Conservation (phyloP, 2,797 vertebrate genomes). For the Anabas testudineus region DNA sequence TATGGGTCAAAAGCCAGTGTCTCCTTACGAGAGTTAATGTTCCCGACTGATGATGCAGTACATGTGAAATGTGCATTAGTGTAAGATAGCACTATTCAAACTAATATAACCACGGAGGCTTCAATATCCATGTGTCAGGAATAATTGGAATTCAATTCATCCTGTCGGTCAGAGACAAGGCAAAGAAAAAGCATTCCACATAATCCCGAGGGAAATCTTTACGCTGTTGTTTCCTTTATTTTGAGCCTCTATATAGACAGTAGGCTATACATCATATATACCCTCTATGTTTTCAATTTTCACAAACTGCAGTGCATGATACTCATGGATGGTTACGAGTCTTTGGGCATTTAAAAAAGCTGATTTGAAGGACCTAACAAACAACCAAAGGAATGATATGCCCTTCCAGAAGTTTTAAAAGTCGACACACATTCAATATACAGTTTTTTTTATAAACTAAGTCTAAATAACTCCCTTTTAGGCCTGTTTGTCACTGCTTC, state of each 20-base stretch:
- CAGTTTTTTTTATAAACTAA: constrained; percentile 33
- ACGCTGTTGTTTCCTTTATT: constrained; percentile 58
- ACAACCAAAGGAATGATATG: constrained; percentile 71
- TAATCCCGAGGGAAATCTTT: constrained; percentile 39
- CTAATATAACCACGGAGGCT: background rate
- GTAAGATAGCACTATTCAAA: constrained; percentile 2
- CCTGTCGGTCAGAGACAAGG: constrained; percentile 24
- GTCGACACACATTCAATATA: constrained; percentile 13
- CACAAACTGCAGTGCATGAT: constrained; percentile 72
- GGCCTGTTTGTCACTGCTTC: constrained; percentile 21
- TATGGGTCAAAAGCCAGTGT: constrained; percentile 14
- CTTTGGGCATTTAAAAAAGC: constrained; percentile 51
- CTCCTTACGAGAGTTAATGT: constrained; percentile 21
- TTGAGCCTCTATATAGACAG: constrained; percentile 56
- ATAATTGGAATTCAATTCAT: background rate
- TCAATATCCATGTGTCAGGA: constrained; percentile 13
- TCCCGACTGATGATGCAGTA: constrained; percentile 5
- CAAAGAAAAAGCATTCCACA: constrained; percentile 35
- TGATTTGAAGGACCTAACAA: constrained; percentile 69
- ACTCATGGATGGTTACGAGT: constrained; percentile 53
- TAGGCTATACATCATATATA: constrained; percentile 54
- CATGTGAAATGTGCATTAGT: constrained; percentile 12
- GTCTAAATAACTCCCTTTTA: constrained; percentile 39
- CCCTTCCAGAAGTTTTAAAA: constrained; percentile 34
- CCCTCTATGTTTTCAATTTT: constrained; percentile 62